These are phyloP conservation scores for Eucidaris tribuloides DNA, from an alignment of 35 echinoderm and acorn worm genomes.

Conservation along the genomic window DNA sequence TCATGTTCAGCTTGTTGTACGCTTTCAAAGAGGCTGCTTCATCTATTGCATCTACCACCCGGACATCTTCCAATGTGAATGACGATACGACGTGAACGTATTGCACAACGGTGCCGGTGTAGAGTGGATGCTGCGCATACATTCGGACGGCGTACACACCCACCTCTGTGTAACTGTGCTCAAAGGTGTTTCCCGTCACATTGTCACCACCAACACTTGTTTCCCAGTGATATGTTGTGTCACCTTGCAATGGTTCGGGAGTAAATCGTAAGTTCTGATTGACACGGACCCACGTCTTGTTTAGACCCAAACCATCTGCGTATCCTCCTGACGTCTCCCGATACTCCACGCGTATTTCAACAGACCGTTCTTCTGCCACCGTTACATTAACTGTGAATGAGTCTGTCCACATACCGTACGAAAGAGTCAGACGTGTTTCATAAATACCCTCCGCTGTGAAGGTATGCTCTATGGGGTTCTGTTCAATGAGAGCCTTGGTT, in stretches of 20 bases:
- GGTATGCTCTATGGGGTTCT: neutral
- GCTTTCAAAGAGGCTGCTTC: neutral
- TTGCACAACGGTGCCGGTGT: neutral
- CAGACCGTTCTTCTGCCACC: neutral
- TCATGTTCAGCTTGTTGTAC: constrained; percentile 20
- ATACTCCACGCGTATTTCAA: neutral
- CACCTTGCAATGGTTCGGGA: neutral
- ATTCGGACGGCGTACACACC: constrained; percentile 8
- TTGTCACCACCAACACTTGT: constrained; percentile 1
- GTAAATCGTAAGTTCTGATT: neutral
- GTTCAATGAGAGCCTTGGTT: neutral
- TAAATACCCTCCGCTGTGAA: neutral
- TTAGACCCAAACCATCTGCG: neutral
- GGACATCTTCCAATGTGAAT: neutral
- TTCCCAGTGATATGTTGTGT: neutral
- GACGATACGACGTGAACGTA: neutral
- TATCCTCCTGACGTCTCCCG: neutral
- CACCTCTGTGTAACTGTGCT: neutral
- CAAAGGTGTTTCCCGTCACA: neutral
- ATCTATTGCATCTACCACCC: constrained; percentile 4
- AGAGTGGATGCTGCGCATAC: neutral
- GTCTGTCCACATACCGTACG: neutral
- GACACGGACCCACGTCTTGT: neutral
- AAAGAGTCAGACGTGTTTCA: neutral
- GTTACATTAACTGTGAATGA: neutral